Evolutionary conservation across 1,140 invertebrate species (phyloP).

Genomic region (Drosophila tropicalis): DNA sequence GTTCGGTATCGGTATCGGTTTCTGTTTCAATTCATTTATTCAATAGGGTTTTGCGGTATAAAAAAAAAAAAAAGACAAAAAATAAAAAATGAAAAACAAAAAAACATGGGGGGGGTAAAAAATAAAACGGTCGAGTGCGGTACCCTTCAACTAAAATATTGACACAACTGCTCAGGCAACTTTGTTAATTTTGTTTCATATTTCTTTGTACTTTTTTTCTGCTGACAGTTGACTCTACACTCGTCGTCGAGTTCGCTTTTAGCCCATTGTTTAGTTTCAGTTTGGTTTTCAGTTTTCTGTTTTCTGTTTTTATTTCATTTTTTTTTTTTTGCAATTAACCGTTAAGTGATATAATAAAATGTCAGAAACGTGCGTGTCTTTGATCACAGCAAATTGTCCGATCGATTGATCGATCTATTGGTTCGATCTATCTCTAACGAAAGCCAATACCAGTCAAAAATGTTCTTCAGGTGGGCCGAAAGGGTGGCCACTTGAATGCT

Average conservation of each 20-base stretch:
- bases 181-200: slow-evolving; percentile 3
- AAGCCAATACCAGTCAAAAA: slow-evolving; percentile 23
- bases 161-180: slow-evolving; percentile 49
- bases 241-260: background rate
- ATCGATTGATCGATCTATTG: too few species aligned
- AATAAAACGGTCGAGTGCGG: slow-evolving; percentile 50
- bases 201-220: slow-evolving; percentile 22
- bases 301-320: too few species aligned
- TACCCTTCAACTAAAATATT: slow-evolving; percentile 63
- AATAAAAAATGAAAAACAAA: too few species aligned
- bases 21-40: too few species aligned
- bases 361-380: slow-evolving; percentile 1
- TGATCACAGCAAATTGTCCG: background rate
- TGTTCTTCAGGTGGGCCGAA: slow-evolving; percentile 45
- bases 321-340: slow-evolving; percentile 19
- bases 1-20: background rate
- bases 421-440: too few species aligned
- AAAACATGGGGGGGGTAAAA: background rate
- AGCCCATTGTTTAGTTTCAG: slow-evolving; percentile 7
- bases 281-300: background rate
- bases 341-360: slow-evolving; percentile 3
- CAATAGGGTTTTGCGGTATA: background rate
- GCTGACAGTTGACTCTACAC: slow-evolving; percentile 17
- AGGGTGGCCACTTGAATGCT: slow-evolving; percentile 35
- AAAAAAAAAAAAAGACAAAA: too few species aligned